Evolutionary conservation across 2,113 vertebrate genomes (phyloP).

Genomic region (Nyctibius bracteatus): DNA sequence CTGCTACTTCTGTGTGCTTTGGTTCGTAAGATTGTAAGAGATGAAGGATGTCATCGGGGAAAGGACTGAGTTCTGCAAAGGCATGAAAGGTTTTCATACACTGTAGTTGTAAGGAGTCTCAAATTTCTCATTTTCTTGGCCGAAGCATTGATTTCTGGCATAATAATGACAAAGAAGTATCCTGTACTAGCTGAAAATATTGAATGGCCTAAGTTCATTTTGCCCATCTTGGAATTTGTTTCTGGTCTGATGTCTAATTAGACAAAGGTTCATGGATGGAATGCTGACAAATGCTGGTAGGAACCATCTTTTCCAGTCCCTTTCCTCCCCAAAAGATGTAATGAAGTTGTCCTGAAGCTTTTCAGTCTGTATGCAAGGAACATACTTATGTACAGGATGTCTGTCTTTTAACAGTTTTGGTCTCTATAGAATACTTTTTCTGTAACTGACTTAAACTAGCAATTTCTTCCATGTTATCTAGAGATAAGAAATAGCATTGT

Average conservation of each 20-base stretch:
- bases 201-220: not conserved
- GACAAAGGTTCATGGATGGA: not conserved
- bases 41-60: not conserved
- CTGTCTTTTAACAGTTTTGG: not conserved
- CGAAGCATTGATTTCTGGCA: not conserved
- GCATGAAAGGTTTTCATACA: not conserved
- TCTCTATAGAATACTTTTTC: not conserved
- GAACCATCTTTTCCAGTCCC: not conserved
- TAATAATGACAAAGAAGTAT: not conserved
- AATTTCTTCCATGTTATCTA: not conserved
- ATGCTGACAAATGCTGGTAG: not conserved
- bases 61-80: not conserved
- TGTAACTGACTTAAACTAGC: not conserved
- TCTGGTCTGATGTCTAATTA: not conserved
- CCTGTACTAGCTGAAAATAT: not conserved
- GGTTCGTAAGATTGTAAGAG: not conserved
- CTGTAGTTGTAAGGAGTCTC: not conserved
- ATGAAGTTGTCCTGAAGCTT: not conserved
- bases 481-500: constrained; percentile 17
- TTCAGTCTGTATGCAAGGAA: not conserved
- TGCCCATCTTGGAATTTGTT: not conserved
- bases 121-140: not conserved
- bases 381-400: not conserved
- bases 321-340: not conserved
- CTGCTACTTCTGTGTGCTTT: not conserved